Evolutionary conservation across 2,797 vertebrate genomes (phyloP).

Genomic region (Acestrorhynchus altus): DNA sequence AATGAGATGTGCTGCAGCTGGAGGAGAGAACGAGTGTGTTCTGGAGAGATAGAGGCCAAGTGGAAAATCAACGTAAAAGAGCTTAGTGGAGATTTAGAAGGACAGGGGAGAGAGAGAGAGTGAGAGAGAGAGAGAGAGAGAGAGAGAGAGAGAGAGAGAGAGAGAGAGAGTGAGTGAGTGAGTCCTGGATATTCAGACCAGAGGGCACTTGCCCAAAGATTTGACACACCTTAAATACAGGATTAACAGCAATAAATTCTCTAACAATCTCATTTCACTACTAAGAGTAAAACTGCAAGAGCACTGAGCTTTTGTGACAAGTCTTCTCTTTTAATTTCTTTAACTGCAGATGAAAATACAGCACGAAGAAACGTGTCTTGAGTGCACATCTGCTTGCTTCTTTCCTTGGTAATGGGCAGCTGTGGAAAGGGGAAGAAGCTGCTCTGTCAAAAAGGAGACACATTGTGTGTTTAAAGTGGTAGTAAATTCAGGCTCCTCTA

Average conservation of each 20-base stretch:
- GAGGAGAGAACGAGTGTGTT: constrained; percentile 46
- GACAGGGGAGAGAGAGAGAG: constrained; percentile 24
- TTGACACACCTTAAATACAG: constrained; percentile 37
- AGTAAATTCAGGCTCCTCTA: too few species aligned
- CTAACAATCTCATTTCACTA: constrained; percentile 33
- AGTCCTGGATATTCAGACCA: constrained; percentile 31
- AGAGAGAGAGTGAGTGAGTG: too few species aligned
- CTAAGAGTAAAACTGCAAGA: constrained; percentile 34
- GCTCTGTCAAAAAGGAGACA: too few species aligned
- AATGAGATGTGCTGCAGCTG: constrained; percentile 44
- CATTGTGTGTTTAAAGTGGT: too few species aligned
- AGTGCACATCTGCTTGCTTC: too few species aligned
- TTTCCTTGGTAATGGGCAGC: too few species aligned
- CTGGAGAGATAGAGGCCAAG: constrained; percentile 53
- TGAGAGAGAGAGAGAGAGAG: constrained; percentile 28
- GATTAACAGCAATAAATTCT: constrained; percentile 27
- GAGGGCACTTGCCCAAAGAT: constrained; percentile 40
- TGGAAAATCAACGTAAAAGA: constrained; percentile 45
- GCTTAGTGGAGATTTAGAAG: constrained; percentile 35
- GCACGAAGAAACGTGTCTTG: too few species aligned
- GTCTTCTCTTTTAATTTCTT: neutral
- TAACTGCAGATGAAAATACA: neutral
- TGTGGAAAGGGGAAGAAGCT: too few species aligned
- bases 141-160: constrained; percentile 11
- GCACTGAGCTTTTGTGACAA: constrained; percentile 16